Conservation (phyloP, 2,888 invertebrate genomes). For the Lasiommata megera region DNA sequence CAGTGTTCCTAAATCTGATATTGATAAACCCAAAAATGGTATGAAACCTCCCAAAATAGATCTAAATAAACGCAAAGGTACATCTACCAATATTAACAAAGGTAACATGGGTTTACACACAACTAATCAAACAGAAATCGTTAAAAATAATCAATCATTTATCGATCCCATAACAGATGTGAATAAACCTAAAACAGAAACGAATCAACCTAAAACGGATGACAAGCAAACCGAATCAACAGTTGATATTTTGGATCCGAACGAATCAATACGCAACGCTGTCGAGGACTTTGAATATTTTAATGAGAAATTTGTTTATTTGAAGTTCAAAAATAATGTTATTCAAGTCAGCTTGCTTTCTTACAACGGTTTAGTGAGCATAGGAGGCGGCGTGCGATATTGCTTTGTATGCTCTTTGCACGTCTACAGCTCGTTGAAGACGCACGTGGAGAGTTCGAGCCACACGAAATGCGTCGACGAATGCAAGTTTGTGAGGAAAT, state of each 20-base stretch:
- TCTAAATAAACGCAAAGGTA: no score
- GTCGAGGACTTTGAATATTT: constrained; percentile 7
- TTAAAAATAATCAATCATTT: no score
- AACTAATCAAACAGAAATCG: no score
- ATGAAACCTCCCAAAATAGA: no score
- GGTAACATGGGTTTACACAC: no score
- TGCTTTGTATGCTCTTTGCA: constrained; percentile 33
- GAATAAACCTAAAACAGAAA: neutral
- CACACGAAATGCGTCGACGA: constrained; percentile 37
- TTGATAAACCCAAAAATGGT: no score
- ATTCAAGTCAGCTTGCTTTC: constrained; percentile 32
- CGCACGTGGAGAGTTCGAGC: constrained; percentile 28
- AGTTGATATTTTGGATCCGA: neutral
- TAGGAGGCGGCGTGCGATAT: constrained; percentile 35
- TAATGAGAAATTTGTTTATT: constrained; percentile 35
- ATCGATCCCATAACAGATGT: neutral
- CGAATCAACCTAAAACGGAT: neutral
- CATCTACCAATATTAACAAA: no score
- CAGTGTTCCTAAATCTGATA: no score
- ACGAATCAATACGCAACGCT: neutral
- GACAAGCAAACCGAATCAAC: neutral
- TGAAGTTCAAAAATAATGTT: constrained; percentile 36
- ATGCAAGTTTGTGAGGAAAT: constrained; percentile 40
- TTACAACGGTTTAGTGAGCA: constrained; percentile 33
- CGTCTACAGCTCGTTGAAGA: constrained; percentile 10